Base-by-base conservation (phyloP, 1,140 invertebrate genomes). In the Zaprionus nigranus region DNA sequence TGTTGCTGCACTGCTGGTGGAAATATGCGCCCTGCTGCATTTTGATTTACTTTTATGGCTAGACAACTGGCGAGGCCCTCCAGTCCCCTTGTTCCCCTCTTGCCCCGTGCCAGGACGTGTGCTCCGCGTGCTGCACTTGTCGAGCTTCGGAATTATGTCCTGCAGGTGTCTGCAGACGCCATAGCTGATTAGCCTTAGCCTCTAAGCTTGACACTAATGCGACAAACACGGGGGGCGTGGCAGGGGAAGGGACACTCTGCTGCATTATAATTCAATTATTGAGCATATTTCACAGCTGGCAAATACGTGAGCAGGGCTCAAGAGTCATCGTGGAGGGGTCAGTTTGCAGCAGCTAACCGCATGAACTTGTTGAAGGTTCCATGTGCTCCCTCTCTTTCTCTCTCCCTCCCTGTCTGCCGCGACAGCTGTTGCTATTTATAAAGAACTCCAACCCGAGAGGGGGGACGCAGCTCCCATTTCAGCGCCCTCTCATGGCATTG, bases 41-140 rank as follows among this genome's bases (percentile, higher is more conserved):
- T 90, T 90, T 90, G 85, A 88, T 88, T 88, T 88, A 88, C 85
- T 90, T 88, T 82, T 81, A 90, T 82, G 84, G 81, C 85, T 71
- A 85, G 85, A 90, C 81, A 79, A 69, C 54, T 51, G 70, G 49
- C 63, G 26, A 24, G 28, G 28, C 7, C 28, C 28, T 30, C 6
- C 28, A 30, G 2, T 7, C 28, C 6, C 28, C 28, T 30, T 30
- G 28, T 7, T 30, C 28, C 28, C 28, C 2, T 9, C 6, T 30
- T 30, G 7, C 6, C 28, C 28, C 28, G 28, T 30, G 28, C 28
- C 28, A 20, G 49, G 22, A 53, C 22, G 11, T 20, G 22, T 13
- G 13, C 22, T 12, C 24, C 26, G 13, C 22, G 15, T 17, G 59
- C 30, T 56, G 68, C 85, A 88, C 81, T 88, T 88, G 79, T 82